phyloP scores from a whole-genome alignment of 2,113 vertebrate species.

The Chamaea fasciata region DNA sequence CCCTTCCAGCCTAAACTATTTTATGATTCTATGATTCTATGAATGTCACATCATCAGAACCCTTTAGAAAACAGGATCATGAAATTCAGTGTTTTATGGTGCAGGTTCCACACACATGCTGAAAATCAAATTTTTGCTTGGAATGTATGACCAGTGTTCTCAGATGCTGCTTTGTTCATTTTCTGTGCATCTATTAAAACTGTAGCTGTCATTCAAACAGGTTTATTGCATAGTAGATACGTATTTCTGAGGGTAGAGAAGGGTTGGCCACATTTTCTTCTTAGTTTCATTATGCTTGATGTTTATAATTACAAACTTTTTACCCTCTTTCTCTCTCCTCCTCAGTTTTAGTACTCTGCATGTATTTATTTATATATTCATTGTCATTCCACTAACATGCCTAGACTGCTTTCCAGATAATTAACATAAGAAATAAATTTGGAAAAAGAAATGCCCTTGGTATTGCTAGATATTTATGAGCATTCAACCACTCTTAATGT shows the following conservation, averaged over 20 bases:
- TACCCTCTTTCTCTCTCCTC: neutral
- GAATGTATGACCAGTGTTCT: neutral
- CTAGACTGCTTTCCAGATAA: neutral
- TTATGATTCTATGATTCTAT: neutral
- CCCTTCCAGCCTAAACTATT: neutral
- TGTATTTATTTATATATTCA: neutral
- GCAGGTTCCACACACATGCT: neutral
- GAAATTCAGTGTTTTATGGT: neutral
- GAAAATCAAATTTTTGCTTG: neutral
- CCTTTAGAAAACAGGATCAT: neutral
- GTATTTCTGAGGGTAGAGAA: neutral
- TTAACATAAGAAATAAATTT: neutral
- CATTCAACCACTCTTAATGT: neutral
- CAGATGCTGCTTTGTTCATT: neutral
- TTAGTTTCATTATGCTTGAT: neutral
- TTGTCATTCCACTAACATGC: neutral
- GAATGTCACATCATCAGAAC: neutral
- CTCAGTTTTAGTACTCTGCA: neutral
- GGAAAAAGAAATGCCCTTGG: neutral
- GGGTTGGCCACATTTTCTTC: neutral
- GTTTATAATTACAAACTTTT: neutral
- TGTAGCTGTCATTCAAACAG: neutral
- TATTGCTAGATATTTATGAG: neutral
- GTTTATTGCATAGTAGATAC: neutral
- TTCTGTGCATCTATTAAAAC: neutral